Evolutionary conservation across 2,888 invertebrate genomes (phyloP).

Genomic region (Panopea generosa): DNA sequence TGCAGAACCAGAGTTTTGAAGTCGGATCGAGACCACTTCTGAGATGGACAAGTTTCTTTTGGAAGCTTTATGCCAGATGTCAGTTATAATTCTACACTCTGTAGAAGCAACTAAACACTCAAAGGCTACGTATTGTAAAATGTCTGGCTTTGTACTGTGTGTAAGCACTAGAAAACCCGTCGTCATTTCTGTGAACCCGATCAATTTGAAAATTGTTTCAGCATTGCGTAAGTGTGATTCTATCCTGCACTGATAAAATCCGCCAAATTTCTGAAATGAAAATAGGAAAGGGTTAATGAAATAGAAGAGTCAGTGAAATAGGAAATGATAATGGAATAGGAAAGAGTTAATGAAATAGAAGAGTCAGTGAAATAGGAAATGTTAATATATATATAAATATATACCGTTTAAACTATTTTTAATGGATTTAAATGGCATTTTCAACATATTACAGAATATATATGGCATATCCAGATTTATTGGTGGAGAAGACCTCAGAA

Average conservation of each 20-base stretch:
- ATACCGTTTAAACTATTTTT: too few species aligned
- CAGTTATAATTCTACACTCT: conserved; percentile 64
- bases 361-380: background rate
- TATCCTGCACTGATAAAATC: conserved; percentile 68
- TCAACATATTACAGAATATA: too few species aligned
- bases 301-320: background rate
- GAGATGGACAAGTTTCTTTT: conserved; percentile 21
- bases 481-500: too few species aligned
- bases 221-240: conserved; percentile 65
- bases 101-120: conserved; percentile 70
- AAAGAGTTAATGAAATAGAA: background rate
- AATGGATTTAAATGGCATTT: too few species aligned
- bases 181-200: conserved; percentile 62
- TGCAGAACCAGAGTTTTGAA: conserved; percentile 44
- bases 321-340: too few species aligned
- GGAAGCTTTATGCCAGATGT: conserved; percentile 41
- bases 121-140: conserved; percentile 63
- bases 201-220: conserved; percentile 59
- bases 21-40: conserved; percentile 53
- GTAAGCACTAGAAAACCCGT: conserved; percentile 48
- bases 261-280: conserved; percentile 67
- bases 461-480: too few species aligned
- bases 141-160: conserved; percentile 40
- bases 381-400: background rate
- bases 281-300: too few species aligned